Conservation (phyloP, 1,140 invertebrate genomes). For the Cydia strobilella region DNA sequence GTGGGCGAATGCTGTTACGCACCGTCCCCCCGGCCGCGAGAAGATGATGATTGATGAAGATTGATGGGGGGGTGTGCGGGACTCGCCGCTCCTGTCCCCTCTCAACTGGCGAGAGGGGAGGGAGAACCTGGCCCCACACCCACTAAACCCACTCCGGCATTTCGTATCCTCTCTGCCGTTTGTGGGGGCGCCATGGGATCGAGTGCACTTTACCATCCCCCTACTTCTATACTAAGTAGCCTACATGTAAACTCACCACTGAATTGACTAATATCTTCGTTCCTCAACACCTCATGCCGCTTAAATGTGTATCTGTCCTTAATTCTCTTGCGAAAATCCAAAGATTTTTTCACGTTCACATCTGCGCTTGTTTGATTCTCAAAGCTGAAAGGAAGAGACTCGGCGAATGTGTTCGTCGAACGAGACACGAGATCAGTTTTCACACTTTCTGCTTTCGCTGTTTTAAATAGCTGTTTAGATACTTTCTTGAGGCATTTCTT, state of each 20-base stretch:
- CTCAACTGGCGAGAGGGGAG: too few species aligned
- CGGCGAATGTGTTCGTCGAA: neutral
- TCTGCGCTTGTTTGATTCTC: neutral
- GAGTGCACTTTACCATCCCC: too few species aligned
- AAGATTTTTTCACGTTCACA: neutral
- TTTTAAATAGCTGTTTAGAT: neutral
- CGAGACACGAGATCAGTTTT: neutral
- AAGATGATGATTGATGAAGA: too few species aligned
- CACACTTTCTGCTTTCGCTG: neutral
- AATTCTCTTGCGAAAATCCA: neutral
- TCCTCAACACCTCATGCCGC: neutral
- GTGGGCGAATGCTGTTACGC: too few species aligned
- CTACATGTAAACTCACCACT: neutral
- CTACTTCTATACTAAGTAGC: too few species aligned
- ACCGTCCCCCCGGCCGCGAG: too few species aligned
- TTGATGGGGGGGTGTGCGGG: too few species aligned
- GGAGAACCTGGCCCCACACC: too few species aligned
- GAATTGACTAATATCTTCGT: neutral
- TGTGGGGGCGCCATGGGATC: too few species aligned
- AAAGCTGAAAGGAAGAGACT: neutral
- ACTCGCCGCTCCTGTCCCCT: too few species aligned
- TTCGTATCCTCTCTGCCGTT: too few species aligned
- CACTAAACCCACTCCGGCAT: too few species aligned
- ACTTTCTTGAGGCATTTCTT: neutral
- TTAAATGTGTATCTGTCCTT: conserved; percentile 32